Percentiles rank a stretch among this genome's conserved stretches.
Evolutionary conservation across 2,888 invertebrate genomes (phyloP).

Genomic region (Ectemnius lituratus): DNA sequence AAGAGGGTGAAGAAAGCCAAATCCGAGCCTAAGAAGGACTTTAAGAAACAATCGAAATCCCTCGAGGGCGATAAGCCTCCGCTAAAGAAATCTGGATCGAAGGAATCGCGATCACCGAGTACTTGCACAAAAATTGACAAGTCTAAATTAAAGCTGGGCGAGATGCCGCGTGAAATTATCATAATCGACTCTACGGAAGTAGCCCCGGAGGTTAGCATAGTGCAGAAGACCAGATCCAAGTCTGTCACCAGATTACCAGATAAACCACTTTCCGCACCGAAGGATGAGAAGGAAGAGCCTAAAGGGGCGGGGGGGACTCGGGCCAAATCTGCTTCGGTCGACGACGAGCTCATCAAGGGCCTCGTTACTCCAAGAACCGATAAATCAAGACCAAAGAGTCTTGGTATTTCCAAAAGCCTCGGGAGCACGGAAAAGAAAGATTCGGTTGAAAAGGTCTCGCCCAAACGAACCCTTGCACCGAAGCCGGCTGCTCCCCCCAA

Average conservation of each 20-base stretch:
- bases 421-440: slow-evolving; percentile 74
- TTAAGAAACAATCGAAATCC: slow-evolving; percentile 76
- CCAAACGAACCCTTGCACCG: slow-evolving; percentile 63
- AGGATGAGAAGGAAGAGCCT: slow-evolving; percentile 70
- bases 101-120: slow-evolving; percentile 69
- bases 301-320: slow-evolving; percentile 67
- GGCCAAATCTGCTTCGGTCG: slow-evolving; percentile 74
- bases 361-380: slow-evolving; percentile 62
- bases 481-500: not conserved
- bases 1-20: slow-evolving; percentile 69
- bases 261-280: slow-evolving; percentile 66
- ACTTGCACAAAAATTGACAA: slow-evolving; percentile 73
- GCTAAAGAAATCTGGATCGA: slow-evolving; percentile 70
- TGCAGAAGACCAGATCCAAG: slow-evolving; percentile 75
- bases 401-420: slow-evolving; percentile 75
- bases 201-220: slow-evolving; percentile 73
- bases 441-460: slow-evolving; percentile 71
- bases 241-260: slow-evolving; percentile 72
- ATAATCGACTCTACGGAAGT: slow-evolving; percentile 75
- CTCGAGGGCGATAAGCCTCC: slow-evolving; percentile 75
- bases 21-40: slow-evolving; percentile 73
- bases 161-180: slow-evolving; percentile 76
- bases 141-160: slow-evolving; percentile 74
- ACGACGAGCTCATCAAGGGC: slow-evolving; percentile 72
- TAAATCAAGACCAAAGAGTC: slow-evolving; percentile 72